Evolutionary conservation across 2,888 invertebrate species (phyloP), one percentile per base, ranked within the genome.

Genomic region (Amorpha juglandis): DNA sequence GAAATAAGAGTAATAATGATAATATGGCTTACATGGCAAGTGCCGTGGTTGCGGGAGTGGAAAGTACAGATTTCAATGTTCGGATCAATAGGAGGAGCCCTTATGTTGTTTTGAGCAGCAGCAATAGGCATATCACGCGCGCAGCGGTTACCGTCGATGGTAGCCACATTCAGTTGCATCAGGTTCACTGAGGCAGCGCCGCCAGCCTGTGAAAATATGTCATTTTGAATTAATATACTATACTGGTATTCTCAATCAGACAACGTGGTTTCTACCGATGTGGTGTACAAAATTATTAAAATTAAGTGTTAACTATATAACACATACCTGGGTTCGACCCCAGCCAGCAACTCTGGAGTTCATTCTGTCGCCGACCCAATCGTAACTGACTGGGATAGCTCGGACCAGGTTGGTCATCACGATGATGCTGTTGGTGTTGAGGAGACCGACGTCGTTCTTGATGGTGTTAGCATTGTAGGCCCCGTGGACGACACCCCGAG

Each of bases 381-480:
- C 69, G 67, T 67, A 83, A 52, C 67, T 73, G 12, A 89, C 0
- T 0, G 81, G 55, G 1, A 87, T 74, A 0, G 68, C 64, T 0
- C n/a, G 35, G 3, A 84, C 78, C 1, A 67, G 38, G n/a, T 66
- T 47, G 11, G 47, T 70, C 0, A 76, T 27, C 0, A 0, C 69
- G 0, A 0, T 69, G 1, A 88, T 76, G 33, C 70, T 63, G 0
- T 16, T 0, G 0, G 86, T 86, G 66, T 83, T 72, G 51, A 90
- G 79, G 1, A 88, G 0, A 6, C 85, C 88, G 53, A 89, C 80
- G 74, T 90, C 90, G 70, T 88, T 88, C 78, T 88, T 89, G 77
- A 90, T 85, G 67, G 68, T 70, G 3, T 63, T 0, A 6, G 80
- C 27, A 0, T 84, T 70, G 78, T 89, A 91, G 75, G 86, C 66